Evolutionary conservation across 2,113 vertebrate species (phyloP).

Genomic region (Bos indicus): DNA sequence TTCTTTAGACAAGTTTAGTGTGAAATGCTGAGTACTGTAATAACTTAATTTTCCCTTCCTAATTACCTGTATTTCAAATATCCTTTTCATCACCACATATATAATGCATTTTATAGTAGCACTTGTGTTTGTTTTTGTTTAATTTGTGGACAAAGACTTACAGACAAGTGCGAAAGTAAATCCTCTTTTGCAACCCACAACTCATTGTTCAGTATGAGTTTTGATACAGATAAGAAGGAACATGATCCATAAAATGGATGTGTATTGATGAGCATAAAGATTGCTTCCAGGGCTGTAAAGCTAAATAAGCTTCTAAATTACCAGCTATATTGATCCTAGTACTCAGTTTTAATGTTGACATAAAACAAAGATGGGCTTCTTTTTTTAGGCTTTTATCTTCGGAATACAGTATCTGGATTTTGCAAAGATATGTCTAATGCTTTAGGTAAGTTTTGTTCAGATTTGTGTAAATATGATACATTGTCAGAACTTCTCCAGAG

Average conservation of each 20-base stretch:
- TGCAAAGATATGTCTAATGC: neutral
- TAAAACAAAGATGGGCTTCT: neutral
- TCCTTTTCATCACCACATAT: neutral
- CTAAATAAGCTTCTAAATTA: neutral
- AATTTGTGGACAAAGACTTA: slow-evolving; percentile 54
- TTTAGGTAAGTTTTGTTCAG: neutral
- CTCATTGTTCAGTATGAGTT: slow-evolving; percentile 68
- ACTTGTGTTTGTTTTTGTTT: slow-evolving; percentile 64
- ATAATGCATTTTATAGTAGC: neutral
- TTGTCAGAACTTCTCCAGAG: neutral
- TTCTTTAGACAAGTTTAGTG: neutral
- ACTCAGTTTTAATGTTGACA: neutral
- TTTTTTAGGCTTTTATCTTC: slow-evolving; percentile 28
- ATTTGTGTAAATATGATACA: neutral
- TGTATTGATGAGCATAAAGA: neutral
- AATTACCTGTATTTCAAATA: neutral
- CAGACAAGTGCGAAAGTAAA: slow-evolving; percentile 52
- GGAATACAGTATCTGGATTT: neutral
- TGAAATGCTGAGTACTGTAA: neutral
- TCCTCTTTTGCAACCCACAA: slow-evolving; percentile 75
- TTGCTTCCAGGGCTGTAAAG: neutral
- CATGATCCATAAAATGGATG: neutral
- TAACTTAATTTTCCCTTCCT: neutral
- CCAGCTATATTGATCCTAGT: neutral
- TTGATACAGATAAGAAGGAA: slow-evolving; percentile 72